Percentiles rank a stretch among this genome's conserved stretches.
Conservation (phyloP, 2,888 invertebrate species). For the Trimorus sp. region DNA sequence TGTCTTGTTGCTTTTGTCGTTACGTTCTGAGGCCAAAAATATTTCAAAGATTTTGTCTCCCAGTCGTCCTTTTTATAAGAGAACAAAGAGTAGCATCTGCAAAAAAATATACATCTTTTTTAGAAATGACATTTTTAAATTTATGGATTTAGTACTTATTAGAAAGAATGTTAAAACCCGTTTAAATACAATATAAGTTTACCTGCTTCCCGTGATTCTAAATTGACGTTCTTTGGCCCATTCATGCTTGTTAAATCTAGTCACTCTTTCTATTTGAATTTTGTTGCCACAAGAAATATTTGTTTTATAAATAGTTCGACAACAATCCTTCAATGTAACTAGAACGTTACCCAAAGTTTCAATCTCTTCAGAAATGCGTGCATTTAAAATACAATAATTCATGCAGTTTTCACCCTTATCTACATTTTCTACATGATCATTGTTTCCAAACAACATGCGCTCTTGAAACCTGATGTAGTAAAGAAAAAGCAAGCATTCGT, state of each 20-base stretch:
- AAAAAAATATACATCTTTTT: too few relatives aligned
- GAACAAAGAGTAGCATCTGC: slow-evolving; percentile 32
- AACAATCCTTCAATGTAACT: slow-evolving; percentile 7
- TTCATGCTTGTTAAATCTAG: slow-evolving; percentile 27
- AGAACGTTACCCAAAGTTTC: too few relatives aligned
- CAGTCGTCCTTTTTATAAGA: slow-evolving; percentile 35
- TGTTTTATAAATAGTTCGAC: neutral
- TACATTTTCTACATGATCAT: neutral
- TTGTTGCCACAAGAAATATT: slow-evolving; percentile 10
- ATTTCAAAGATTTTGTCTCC: slow-evolving; percentile 13
- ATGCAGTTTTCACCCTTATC: neutral
- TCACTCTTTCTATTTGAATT: slow-evolving; percentile 22
- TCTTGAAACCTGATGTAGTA: neutral
- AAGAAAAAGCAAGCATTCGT: neutral
- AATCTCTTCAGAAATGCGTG: too few relatives aligned
- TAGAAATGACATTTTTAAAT: too few relatives aligned
- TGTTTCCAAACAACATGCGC: slow-evolving; percentile 11
- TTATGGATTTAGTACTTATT: too few relatives aligned
- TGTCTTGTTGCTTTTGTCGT: slow-evolving; percentile 11
- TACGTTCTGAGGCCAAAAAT: slow-evolving; percentile 31
- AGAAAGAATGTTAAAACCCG: too few relatives aligned
- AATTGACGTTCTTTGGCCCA: slow-evolving; percentile 37
- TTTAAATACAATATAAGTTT: slow-evolving; percentile 1
- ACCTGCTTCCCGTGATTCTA: slow-evolving; percentile 13
- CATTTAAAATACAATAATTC: too few relatives aligned